Evolutionary conservation across 1,140 invertebrate species (phyloP).

Genomic region (Eupristina koningsbergeri): DNA sequence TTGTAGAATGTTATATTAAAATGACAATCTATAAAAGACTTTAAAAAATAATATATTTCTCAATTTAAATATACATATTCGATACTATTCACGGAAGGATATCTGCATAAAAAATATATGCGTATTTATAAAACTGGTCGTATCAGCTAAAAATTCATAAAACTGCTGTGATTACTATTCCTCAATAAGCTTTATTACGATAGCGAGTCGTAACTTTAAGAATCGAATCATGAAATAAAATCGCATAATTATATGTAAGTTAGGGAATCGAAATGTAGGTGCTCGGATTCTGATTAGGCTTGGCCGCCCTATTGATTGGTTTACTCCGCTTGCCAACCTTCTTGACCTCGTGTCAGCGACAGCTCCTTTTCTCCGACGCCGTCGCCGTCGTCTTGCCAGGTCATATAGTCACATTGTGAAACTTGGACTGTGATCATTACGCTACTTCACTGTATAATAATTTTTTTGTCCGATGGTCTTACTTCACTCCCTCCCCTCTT

Average conservation of each 20-base stretch:
- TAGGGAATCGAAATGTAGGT: not conserved
- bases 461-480: constrained; percentile 1
- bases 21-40: too few relatives aligned
- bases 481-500: not conserved
- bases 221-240: not conserved
- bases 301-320: constrained; percentile 8
- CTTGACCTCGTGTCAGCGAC: constrained; percentile 38
- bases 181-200: not conserved
- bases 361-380: constrained; percentile 51
- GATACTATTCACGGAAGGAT: too few relatives aligned
- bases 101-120: too few relatives aligned
- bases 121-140: too few relatives aligned
- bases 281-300: not conserved
- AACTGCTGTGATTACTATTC: not conserved
- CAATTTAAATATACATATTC: too few relatives aligned
- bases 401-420: not conserved
- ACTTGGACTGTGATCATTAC: not conserved
- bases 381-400: constrained; percentile 48
- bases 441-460: constrained; percentile 28
- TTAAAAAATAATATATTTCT: too few relatives aligned
- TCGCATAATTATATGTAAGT: not conserved
- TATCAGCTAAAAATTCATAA: not conserved
- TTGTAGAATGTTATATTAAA: too few relatives aligned
- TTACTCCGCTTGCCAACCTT: not conserved
- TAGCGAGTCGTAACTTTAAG: not conserved